phyloP scores from a whole-genome alignment of 2,113 vertebrate genomes.

The Pagrus major region DNA sequence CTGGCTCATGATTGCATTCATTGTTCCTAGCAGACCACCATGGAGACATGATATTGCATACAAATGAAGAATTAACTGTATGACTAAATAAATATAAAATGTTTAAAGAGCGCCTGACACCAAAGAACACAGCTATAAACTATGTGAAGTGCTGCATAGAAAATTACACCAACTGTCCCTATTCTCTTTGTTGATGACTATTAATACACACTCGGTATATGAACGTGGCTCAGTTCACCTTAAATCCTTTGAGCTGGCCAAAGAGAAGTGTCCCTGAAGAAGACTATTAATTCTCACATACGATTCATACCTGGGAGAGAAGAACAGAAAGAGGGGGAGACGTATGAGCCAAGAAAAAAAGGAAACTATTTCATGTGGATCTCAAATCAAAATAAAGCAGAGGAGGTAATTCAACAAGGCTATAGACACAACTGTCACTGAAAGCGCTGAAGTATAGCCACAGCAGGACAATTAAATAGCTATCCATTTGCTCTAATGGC shows the following conservation, averaged over 20 bases:
- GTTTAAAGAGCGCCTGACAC: slow-evolving; percentile 25
- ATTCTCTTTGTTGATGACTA: slow-evolving; percentile 11
- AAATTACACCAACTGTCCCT: neutral
- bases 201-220: neutral
- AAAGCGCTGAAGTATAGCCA: slow-evolving; percentile 56
- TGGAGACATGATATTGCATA: slow-evolving; percentile 62
- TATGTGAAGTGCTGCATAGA: neutral
- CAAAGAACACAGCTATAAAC: slow-evolving; percentile 15
- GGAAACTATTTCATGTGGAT: slow-evolving; percentile 42
- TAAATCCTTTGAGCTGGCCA: slow-evolving; percentile 43
- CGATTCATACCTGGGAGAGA: slow-evolving; percentile 40
- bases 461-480: slow-evolving; percentile 74
- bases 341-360: slow-evolving; percentile 13
- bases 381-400: slow-evolving; percentile 65
- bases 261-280: slow-evolving; percentile 37
- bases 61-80: slow-evolving; percentile 56
- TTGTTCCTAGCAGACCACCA: slow-evolving; percentile 37
- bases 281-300: slow-evolving; percentile 23
- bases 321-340: neutral
- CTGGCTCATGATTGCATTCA: slow-evolving; percentile 63
- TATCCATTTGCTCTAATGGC: slow-evolving; percentile 72
- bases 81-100: slow-evolving; percentile 42
- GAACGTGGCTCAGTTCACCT: slow-evolving; percentile 16
- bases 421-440: slow-evolving; percentile 58
- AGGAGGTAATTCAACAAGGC: slow-evolving; percentile 55